Base-by-base conservation (phyloP, 2,888 invertebrate species). In the Caenorhabditis afra region DNA sequence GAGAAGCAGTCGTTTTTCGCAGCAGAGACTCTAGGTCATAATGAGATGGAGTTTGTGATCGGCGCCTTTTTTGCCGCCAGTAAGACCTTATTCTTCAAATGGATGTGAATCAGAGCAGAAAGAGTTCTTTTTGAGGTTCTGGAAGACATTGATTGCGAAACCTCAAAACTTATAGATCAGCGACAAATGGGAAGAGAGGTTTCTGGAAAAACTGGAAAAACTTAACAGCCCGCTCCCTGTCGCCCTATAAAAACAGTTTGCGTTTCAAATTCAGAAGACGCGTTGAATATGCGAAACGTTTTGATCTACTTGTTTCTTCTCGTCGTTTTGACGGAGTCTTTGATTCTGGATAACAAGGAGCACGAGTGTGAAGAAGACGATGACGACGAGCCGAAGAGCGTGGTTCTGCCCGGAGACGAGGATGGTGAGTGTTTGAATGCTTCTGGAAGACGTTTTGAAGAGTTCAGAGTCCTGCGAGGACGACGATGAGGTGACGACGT, bases 31-130 rank as follows among this genome's bases (percentile, higher is more conserved):
- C 35, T 29, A 59, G 23, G 59, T 52, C 52, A n/a, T 35, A 29
- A n/a, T 47, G 47, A 29, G 47, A 59, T 45, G 59, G 59, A 59
- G 59, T 59, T 59, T 59, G 59, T 59, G 59, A 14, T 14, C 35
- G 29, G n/a, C 16, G 12, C 29, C 4, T 29, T 3, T 29, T n/a
- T n/a, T n/a, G n/a, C n/a, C n/a, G n/a, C n/a, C n/a, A n/a, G n/a
- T n/a, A n/a, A n/a, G n/a, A n/a, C n/a, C n/a, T n/a, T n/a, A n/a
- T n/a, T n/a, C n/a, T n/a, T n/a, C n/a, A n/a, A n/a, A n/a, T n/a
- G n/a, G n/a, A n/a, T n/a, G n/a, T n/a, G n/a, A n/a, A n/a, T n/a
- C n/a, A n/a, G n/a, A n/a, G n/a, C n/a, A n/a, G 29, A 5, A 29
- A 29, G 29, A 29, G 29, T 29, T 5, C 29, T 5, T 7, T 29